Percentiles rank a stretch among this genome's conserved stretches.
phyloP scores from a whole-genome alignment of 2,888 invertebrate species.

The Platycheirus albimanus region DNA sequence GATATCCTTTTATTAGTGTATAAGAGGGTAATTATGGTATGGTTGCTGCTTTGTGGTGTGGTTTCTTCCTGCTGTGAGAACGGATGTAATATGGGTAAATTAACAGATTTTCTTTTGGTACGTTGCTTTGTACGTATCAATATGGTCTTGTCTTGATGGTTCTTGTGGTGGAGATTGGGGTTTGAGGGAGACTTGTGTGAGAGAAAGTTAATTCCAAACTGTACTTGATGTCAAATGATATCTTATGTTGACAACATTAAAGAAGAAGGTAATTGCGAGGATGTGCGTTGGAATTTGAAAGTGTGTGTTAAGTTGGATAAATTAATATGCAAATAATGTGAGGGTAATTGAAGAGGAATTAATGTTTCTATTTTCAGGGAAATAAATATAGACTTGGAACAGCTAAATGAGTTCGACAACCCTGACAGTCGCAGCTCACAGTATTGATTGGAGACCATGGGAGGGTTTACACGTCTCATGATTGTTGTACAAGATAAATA shows the following conservation, averaged over 20 bases:
- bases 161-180: neutral
- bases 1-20: conserved; percentile 29
- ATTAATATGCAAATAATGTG: conserved; percentile 1
- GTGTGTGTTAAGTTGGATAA: neutral
- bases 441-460: no score
- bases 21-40: conserved; percentile 17
- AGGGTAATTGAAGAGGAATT: neutral
- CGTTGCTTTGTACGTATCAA: neutral
- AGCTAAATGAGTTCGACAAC: neutral
- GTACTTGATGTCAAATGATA: no score
- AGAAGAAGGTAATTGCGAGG: neutral
- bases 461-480: no score
- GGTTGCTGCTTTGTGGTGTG: conserved; percentile 11
- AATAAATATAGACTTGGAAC: neutral
- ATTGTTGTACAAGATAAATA: no score
- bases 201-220: neutral
- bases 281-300: neutral
- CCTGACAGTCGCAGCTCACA: no score
- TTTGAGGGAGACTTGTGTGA: neutral
- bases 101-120: conserved; percentile 45
- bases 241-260: no score
- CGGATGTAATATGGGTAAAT: conserved; percentile 47
- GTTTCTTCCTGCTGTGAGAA: conserved; percentile 23
- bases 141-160: no score
- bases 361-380: neutral